Conservation (phyloP, 2,113 vertebrate species). For the Sclerurus mexicanus region DNA sequence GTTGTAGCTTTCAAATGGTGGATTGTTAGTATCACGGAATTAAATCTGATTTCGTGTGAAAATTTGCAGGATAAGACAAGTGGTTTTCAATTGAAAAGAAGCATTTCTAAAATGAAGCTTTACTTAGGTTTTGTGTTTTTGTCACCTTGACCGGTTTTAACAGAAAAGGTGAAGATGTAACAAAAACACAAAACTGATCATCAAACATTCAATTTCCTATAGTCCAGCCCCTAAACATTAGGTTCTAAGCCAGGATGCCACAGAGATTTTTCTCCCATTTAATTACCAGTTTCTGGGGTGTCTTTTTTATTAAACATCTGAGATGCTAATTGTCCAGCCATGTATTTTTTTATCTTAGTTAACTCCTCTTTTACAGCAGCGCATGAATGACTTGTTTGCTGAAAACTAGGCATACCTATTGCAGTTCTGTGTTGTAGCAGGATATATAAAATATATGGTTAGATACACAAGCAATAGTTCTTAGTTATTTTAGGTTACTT, state of each 20-base stretch:
- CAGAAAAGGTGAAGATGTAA: background rate
- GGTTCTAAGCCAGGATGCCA: background rate
- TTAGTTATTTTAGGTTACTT: background rate
- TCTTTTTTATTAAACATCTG: background rate
- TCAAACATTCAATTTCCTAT: background rate
- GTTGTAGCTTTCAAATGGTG: background rate
- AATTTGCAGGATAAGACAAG: background rate
- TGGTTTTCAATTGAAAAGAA: background rate
- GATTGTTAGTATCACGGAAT: background rate
- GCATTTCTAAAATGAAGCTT: background rate
- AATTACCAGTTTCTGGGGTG: background rate
- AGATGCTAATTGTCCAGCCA: background rate
- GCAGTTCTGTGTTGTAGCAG: background rate
- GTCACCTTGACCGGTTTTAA: background rate
- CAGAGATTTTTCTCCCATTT: background rate
- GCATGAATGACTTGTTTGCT: background rate
- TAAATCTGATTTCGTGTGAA: background rate
- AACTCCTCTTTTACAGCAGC: background rate
- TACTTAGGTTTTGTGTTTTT: background rate
- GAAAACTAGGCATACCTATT: background rate
- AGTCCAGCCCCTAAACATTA: background rate
- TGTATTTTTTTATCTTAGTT: background rate
- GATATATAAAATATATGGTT: accelerated
- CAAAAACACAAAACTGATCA: background rate
- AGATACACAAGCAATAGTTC: accelerated